Evolutionary conservation across 2,113 vertebrate genomes (phyloP).

Genomic region (Salminus brasiliensis): DNA sequence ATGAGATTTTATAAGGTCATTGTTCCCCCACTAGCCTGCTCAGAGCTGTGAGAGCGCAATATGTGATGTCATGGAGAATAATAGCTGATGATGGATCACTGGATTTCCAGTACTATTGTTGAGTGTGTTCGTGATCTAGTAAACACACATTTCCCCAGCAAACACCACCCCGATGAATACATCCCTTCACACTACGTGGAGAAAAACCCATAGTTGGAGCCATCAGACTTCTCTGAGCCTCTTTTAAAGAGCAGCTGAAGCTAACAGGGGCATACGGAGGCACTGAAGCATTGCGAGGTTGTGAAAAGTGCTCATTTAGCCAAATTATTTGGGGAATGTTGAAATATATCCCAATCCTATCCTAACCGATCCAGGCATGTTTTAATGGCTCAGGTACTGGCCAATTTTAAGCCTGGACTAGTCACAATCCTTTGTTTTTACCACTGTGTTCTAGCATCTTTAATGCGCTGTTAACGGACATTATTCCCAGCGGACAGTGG

Average conservation of each 20-base stretch:
- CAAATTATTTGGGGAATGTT: too few relatives aligned
- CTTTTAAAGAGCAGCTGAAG: background rate
- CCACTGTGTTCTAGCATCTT: too few relatives aligned
- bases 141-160: constrained; percentile 67
- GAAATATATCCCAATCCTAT: too few relatives aligned
- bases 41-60: constrained; percentile 40
- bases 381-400: too few relatives aligned
- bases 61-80: constrained; percentile 59
- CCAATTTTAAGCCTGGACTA: too few relatives aligned
- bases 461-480: too few relatives aligned
- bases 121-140: constrained; percentile 43
- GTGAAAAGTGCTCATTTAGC: too few relatives aligned
- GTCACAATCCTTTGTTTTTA: too few relatives aligned
- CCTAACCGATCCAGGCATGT: too few relatives aligned
- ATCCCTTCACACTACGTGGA: constrained; percentile 69
- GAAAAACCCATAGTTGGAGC: background rate
- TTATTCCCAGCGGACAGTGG: too few relatives aligned
- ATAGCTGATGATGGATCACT: constrained; percentile 50
- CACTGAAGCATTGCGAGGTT: too few relatives aligned
- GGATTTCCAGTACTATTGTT: constrained; percentile 12
- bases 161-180: constrained; percentile 64
- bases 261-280: background rate
- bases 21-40: background rate
- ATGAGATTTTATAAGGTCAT: background rate
- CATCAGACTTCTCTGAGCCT: background rate